Base-by-base conservation (phyloP, 2,888 invertebrate species). In the Tipula confusa region DNA sequence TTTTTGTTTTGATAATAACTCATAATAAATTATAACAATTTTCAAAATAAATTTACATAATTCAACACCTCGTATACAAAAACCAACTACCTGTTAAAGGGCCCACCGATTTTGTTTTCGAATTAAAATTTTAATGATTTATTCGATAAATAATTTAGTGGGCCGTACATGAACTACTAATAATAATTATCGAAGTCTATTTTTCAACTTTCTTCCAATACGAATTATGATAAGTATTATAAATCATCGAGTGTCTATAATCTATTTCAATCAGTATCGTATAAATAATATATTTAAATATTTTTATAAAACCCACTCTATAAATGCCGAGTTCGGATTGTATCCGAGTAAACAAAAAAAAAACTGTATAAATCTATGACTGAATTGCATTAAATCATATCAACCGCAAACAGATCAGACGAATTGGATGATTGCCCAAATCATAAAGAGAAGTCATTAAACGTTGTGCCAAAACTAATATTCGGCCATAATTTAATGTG, bases 161-260 rank as follows among this genome's bases (percentile, higher is more conserved):
- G 64, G 64, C 64, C 24, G 64, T 24, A 18, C 43, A 43, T 7
- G 9, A 64, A 24, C 64, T 24, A 11, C 24, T 24, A 24, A 9
- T 18, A 24, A 9, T 18, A 24, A 64, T 64, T 43, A 43, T 43
- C 3, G 64, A 1, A 24, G 64, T 24, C 24, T 9, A 64, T 18
- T 7, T 24, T 7, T 64, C n/a, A 24, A 64, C 24, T 64, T 64
- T 64, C 64, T 24, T 64, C n/a, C 64, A 24, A 24, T 24, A 64
- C 13, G 64, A 64, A 64, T 64, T 64, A 64, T 64, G 64, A 64
- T 64, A 64, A 64, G 64, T 64, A 64, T 64, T 64, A 64, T 64
- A 64, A 64, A 64, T 64, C 64, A 64, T 64, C 64, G 64, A 24
- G 2, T 9, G 1, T 64, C 24, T 18, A 13, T 64, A 24, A 64